Evolutionary conservation across 2,113 vertebrate genomes (phyloP).

Genomic region (Chlorodrepanis virens): DNA sequence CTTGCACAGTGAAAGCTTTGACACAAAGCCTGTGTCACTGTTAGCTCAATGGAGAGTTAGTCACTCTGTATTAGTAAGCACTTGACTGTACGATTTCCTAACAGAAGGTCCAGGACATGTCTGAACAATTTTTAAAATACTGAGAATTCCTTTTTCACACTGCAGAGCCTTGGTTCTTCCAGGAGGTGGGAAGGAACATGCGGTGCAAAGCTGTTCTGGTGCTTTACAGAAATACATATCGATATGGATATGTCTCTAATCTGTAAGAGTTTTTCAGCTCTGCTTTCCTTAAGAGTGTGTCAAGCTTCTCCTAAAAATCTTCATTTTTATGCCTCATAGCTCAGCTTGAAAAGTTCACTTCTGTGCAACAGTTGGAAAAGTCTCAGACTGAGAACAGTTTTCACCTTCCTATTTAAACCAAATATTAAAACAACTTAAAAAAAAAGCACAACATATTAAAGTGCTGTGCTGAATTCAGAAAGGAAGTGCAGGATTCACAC

Average conservation of each 20-base stretch:
- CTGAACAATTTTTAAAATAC: constrained; percentile 47
- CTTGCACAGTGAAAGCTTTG: constrained; percentile 32
- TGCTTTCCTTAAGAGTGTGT: background rate
- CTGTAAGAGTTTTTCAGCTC: background rate
- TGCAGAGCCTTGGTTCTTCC: background rate
- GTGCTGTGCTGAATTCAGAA: background rate
- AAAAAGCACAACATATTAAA: background rate
- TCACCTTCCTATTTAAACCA: background rate
- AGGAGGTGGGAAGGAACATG: background rate
- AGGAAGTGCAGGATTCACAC: background rate
- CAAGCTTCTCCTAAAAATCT: background rate
- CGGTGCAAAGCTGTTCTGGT: background rate
- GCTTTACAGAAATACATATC: background rate
- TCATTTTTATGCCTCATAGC: background rate
- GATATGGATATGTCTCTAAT: background rate
- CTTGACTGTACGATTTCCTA: constrained; percentile 32
- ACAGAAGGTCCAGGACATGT: constrained; percentile 26
- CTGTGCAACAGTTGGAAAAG: background rate
- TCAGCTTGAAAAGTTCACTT: background rate
- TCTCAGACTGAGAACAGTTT: background rate
- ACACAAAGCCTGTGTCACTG: constrained; percentile 15
- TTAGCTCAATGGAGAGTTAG: constrained; percentile 28
- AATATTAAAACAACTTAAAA: background rate
- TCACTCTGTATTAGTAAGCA: constrained; percentile 29
- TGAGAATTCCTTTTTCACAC: constrained; percentile 12